These are phyloP conservation scores for Oxyteleia sp. DNA, from an alignment of 2,888 invertebrate species.

Conservation along the genomic window DNA sequence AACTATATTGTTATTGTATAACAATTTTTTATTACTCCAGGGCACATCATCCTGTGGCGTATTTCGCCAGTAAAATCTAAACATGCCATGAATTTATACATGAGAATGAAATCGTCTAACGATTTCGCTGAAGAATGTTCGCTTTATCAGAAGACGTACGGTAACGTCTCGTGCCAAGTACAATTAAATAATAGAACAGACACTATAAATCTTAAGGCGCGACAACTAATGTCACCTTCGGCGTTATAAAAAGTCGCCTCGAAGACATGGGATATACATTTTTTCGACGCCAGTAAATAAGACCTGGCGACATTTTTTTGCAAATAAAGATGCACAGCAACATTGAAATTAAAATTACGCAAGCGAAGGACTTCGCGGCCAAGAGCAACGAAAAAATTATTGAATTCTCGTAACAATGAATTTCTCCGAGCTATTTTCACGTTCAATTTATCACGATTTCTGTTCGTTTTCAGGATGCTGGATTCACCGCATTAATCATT, in stretches of 20 bases:
- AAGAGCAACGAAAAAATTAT: neutral
- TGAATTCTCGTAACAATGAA: neutral
- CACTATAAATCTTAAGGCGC: neutral
- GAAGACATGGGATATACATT: neutral
- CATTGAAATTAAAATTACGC: neutral
- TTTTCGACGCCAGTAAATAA: too few species aligned
- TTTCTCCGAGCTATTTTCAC: neutral
- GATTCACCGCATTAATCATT: slow-evolving; percentile 6
- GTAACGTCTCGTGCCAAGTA: slow-evolving; percentile 1
- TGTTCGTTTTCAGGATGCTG: neutral
- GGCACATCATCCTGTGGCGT: too few species aligned
- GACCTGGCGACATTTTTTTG: neutral
- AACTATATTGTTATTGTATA: too few species aligned
- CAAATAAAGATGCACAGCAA: neutral
- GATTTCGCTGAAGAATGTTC: neutral
- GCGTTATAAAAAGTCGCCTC: neutral
- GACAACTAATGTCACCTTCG: slow-evolving; percentile 5
- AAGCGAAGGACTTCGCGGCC: too few species aligned
- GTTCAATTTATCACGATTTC: neutral
- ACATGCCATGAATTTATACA: neutral
- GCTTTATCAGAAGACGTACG: neutral
- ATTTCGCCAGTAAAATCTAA: too few species aligned
- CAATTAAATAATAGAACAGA: slow-evolving; percentile 4
- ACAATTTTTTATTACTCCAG: too few species aligned
- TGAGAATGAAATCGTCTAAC: neutral